phyloP scores from a whole-genome alignment of 2,888 invertebrate species.

The Acrocyrtus sp. region DNA sequence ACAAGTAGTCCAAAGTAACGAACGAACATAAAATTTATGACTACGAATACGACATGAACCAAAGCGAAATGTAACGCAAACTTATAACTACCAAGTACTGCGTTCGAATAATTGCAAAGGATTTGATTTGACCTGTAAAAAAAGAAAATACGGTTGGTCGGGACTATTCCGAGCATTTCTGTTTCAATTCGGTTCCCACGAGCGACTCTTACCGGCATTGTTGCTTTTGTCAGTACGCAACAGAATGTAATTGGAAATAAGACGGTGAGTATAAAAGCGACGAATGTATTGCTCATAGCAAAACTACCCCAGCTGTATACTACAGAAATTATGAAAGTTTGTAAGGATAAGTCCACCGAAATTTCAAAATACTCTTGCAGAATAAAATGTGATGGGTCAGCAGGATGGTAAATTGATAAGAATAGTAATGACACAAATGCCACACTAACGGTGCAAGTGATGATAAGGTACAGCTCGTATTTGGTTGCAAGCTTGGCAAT shows the following conservation, averaged over 20 bases:
- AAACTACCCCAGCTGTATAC: neutral
- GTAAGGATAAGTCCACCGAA: neutral
- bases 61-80: conserved; percentile 6
- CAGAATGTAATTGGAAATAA: neutral
- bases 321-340: neutral
- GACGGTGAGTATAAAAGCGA: neutral
- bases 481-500: neutral
- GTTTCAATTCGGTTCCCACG: neutral
- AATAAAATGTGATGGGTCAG: conserved; percentile 6
- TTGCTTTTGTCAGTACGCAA: neutral
- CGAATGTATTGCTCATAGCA: conserved; percentile 20
- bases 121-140: conserved; percentile 8
- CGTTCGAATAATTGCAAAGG: neutral
- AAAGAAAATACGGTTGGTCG: neutral
- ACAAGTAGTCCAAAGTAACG: neutral
- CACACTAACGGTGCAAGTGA: neutral
- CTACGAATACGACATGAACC: neutral
- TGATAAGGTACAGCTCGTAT: neutral
- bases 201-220: neutral
- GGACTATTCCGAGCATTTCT: neutral
- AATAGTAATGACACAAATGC: neutral
- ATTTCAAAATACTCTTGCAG: neutral
- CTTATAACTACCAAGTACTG: neutral
- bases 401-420: neutral
- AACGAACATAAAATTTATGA: neutral